Evolutionary conservation across 2,113 vertebrate species (phyloP).

Genomic region (Pluvianellus socialis): DNA sequence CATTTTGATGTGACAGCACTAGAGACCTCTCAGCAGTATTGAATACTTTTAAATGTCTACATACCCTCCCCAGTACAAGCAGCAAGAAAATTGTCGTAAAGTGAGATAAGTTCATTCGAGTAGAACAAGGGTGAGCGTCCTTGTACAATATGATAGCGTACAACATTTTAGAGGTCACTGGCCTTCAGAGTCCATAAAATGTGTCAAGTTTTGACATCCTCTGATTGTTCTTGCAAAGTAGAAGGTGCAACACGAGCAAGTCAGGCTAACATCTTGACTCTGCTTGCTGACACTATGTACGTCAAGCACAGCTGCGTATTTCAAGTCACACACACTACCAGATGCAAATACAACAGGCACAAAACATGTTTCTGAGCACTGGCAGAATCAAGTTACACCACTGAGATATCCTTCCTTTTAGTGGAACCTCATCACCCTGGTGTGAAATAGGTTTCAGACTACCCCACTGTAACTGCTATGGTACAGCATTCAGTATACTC

Average conservation of each 20-base stretch:
- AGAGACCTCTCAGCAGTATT: not conserved
- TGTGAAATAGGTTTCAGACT: not conserved
- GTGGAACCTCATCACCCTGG: not conserved
- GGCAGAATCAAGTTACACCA: not conserved
- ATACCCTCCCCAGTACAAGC: not conserved
- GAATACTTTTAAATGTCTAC: not conserved
- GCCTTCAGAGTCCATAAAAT: not conserved
- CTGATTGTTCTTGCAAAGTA: not conserved
- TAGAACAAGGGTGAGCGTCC: not conserved
- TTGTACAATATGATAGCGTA: accelerated
- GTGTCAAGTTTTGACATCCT: not conserved
- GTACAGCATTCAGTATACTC: not conserved
- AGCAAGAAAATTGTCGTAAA: not conserved
- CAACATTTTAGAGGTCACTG: not conserved
- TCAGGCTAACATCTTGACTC: not conserved
- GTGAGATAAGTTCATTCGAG: not conserved
- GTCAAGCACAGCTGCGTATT: not conserved
- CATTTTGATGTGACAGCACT: not conserved
- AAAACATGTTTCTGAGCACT: not conserved
- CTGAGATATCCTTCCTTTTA: not conserved
- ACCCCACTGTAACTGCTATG: not conserved
- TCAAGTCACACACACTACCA: not conserved
- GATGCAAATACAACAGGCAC: not conserved
- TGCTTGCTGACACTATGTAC: not conserved
- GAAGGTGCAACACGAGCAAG: not conserved